These are phyloP conservation scores for Calliopsis andreniformis DNA, from an alignment of 1,140 invertebrate genomes.

Conservation along the genomic window DNA sequence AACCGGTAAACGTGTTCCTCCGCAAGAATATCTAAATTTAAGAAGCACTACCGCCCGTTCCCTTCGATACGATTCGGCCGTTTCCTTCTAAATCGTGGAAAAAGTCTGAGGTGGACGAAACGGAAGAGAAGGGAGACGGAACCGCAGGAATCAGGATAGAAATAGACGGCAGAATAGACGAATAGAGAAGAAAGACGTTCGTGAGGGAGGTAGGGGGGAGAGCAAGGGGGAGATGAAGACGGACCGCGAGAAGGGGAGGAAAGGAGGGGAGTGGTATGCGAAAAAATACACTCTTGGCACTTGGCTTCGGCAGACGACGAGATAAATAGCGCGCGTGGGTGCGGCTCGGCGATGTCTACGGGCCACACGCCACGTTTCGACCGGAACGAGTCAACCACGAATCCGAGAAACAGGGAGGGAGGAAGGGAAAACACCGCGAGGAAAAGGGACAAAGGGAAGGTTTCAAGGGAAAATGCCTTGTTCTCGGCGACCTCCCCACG, in stretches of 20 bases:
- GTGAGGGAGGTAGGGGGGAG: background rate
- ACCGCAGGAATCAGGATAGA: background rate
- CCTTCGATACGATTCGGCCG: constrained; percentile 55
- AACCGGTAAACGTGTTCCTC: constrained; percentile 8
- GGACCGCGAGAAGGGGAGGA: background rate
- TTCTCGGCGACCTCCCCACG: background rate
- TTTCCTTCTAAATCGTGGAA: constrained; percentile 51
- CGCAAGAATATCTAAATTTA: constrained; percentile 63
- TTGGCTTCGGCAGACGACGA: constrained; percentile 64
- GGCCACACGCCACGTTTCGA: constrained; percentile 67
- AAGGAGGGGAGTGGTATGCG: constrained; percentile 44
- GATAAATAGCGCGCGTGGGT: constrained; percentile 67
- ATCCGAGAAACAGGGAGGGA: constrained; percentile 13
- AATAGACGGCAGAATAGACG: constrained; percentile 34
- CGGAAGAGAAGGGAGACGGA: background rate
- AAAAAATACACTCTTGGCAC: constrained; percentile 66
- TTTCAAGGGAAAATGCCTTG: constrained; percentile 19
- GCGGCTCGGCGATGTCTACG: constrained; percentile 65
- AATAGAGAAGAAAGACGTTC: constrained; percentile 14
- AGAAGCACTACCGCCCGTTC: constrained; percentile 48
- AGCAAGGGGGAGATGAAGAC: background rate
- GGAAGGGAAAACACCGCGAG: constrained; percentile 9
- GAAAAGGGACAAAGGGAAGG: background rate
- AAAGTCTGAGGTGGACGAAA: background rate
- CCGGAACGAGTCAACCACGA: constrained; percentile 49